Evolutionary conservation across 2,113 vertebrate genomes (phyloP).

Genomic region (Naja naja): DNA sequence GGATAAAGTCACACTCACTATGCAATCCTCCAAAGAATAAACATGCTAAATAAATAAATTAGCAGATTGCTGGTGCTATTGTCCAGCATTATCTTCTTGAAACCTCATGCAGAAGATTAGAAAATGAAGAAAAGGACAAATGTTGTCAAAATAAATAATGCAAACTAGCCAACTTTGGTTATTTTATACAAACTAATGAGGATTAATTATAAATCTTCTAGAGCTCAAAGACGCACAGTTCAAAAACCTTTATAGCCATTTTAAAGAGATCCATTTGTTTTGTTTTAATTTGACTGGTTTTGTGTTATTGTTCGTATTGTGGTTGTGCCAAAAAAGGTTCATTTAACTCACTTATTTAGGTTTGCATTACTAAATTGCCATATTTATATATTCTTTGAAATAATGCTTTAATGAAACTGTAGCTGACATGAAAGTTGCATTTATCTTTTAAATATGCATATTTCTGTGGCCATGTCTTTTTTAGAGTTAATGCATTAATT

Average conservation of each 20-base stretch:
- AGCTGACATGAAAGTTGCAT: not conserved
- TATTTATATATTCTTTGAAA: constrained; percentile 22
- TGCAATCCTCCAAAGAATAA: not conserved
- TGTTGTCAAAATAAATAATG: not conserved
- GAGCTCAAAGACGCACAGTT: not conserved
- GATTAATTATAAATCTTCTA: not conserved
- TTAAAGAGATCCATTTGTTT: not conserved
- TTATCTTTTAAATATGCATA: constrained; percentile 6
- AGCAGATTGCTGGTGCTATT: not conserved
- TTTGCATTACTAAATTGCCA: constrained; percentile 9
- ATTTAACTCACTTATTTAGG: constrained; percentile 22
- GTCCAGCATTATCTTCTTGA: not conserved
- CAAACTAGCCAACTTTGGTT: not conserved
- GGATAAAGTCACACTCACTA: not conserved
- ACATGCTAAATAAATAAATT: not conserved
- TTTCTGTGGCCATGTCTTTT: constrained; percentile 2
- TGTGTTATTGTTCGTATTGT: constrained; percentile 2
- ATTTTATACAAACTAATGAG: not conserved
- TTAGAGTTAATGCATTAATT: constrained; percentile 21
- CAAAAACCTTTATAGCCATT: not conserved
- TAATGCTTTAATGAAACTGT: constrained; percentile 3
- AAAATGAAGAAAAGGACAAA: not conserved
- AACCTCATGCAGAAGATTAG: not conserved
- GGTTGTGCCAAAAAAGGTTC: not conserved
- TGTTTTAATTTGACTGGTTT: not conserved